Percentiles rank a stretch among this genome's conserved stretches.
These are phyloP conservation scores for Lymantria dispar DNA, from an alignment of 2,888 invertebrate species.

Conservation along the genomic window DNA sequence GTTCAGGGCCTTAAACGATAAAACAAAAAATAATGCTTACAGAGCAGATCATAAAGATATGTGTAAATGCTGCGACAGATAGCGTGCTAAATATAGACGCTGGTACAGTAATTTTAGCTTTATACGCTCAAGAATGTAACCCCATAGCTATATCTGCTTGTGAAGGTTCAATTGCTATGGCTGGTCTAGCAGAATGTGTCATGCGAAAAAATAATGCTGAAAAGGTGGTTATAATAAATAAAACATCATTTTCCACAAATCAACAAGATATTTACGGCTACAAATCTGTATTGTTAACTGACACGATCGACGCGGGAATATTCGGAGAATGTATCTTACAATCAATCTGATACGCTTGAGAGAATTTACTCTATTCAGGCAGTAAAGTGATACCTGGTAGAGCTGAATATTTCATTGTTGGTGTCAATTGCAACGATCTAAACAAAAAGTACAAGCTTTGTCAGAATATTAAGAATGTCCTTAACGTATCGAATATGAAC, in stretches of 20 bases:
- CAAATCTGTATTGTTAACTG: constrained; percentile 16
- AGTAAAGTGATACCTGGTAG: constrained; percentile 17
- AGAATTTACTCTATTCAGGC: constrained; percentile 26
- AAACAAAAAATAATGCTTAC: not conserved
- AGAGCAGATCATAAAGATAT: constrained; percentile 14
- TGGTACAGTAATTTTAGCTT: constrained; percentile 71
- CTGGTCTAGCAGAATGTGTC: constrained; percentile 15
- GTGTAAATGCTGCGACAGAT: constrained; percentile 12
- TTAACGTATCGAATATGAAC: constrained; percentile 12
- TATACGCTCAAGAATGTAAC: constrained; percentile 79
- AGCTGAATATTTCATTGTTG: constrained; percentile 21
- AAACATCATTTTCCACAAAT: constrained; percentile 7
- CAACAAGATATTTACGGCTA: constrained; percentile 8
- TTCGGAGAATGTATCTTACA: constrained; percentile 62
- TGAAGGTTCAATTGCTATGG: constrained; percentile 11
- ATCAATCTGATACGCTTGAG: constrained; percentile 83
- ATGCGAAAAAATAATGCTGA: constrained; percentile 13
- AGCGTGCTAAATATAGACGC: constrained; percentile 19
- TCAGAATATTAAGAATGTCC: constrained; percentile 1
- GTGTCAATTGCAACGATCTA: constrained; percentile 13
- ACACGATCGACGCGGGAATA: constrained; percentile 17
- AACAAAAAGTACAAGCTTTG: constrained; percentile 13
- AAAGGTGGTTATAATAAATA: constrained; percentile 12
- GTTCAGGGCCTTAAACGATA: not conserved
- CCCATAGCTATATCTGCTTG: constrained; percentile 43